A percentile compares a stretch with the other conserved stretches of the same genome.
Conservation (phyloP, 64 coral and sea anemone genomes). For the Montipora foliosa region DNA sequence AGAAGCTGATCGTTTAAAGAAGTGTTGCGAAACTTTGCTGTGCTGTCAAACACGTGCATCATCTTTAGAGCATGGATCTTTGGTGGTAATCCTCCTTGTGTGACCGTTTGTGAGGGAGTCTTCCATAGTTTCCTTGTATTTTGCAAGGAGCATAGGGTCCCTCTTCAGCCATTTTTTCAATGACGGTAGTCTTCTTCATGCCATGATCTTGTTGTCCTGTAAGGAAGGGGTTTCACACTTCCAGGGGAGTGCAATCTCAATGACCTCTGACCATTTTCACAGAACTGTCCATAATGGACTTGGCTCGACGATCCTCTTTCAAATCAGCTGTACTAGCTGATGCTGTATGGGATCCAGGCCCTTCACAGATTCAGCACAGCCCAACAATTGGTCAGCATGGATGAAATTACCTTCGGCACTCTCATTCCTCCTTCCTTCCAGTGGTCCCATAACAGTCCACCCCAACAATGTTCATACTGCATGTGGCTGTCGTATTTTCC, state of each 20-base stretch:
- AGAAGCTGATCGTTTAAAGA: slow-evolving; percentile 46
- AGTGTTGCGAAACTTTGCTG: not conserved
- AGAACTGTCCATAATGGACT: slow-evolving; percentile 18
- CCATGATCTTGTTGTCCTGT: slow-evolving; percentile 52
- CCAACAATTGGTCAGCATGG: slow-evolving; percentile 38
- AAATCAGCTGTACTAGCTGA: too few relatives aligned
- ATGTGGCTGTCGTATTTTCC: slow-evolving; percentile 28
- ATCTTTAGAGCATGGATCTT: not conserved
- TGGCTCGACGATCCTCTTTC: too few relatives aligned
- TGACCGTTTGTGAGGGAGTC: too few relatives aligned
- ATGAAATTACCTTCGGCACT: slow-evolving; percentile 31
- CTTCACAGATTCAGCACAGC: not conserved
- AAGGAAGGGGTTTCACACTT: slow-evolving; percentile 24
- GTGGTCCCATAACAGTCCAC: not conserved
- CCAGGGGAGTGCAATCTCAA: slow-evolving; percentile 53
- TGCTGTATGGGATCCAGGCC: not conserved
- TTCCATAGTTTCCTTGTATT: slow-evolving; percentile 10
- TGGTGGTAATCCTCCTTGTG: too few relatives aligned
- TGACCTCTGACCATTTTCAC: slow-evolving; percentile 33
- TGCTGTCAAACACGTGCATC: not conserved
- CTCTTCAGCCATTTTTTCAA: slow-evolving; percentile 29
- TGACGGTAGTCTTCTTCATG: slow-evolving; percentile 25
- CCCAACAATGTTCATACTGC: not conserved
- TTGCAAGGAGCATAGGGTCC: slow-evolving; percentile 16
- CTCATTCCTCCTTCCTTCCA: not conserved